A percentile compares a stretch with the other conserved stretches of the same genome.
Evolutionary conservation across 2,113 vertebrate genomes (phyloP).

Genomic region (Tamias sibiricus): DNA sequence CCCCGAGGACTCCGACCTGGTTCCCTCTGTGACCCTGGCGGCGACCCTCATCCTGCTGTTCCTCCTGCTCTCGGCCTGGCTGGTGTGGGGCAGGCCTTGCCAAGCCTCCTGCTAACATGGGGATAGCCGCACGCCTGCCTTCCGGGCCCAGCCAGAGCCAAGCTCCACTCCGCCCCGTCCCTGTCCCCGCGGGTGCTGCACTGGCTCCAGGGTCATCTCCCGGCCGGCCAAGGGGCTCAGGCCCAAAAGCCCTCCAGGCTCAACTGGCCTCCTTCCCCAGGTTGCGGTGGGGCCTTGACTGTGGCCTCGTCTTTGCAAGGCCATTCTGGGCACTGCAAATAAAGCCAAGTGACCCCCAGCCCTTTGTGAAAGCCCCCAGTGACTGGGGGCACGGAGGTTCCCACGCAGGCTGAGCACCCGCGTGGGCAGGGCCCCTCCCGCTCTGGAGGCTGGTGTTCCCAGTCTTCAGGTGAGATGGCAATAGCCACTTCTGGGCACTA

Average conservation of each 20-base stretch:
- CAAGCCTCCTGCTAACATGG: neutral
- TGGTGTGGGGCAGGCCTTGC: neutral
- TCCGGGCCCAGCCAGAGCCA: neutral
- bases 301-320: neutral
- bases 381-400: neutral
- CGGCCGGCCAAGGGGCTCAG: accelerated
- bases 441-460: neutral
- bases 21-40: conserved; percentile 25
- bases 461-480: neutral
- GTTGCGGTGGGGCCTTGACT: accelerated
- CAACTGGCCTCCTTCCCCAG: accelerated
- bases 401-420: accelerated
- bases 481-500: neutral
- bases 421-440: accelerated
- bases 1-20: conserved; percentile 4
- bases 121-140: accelerated
- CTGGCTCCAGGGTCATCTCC: accelerated
- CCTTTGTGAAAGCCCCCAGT: neutral
- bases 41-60: conserved; percentile 24
- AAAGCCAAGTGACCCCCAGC: neutral
- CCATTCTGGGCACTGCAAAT: neutral
- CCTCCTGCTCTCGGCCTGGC: neutral
- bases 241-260: accelerated
- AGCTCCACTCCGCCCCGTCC: accelerated
- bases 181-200: accelerated